Percentiles rank a stretch among this genome's conserved stretches.
phyloP scores from a whole-genome alignment of 2,113 vertebrate species.

The Xenopus borealis region DNA sequence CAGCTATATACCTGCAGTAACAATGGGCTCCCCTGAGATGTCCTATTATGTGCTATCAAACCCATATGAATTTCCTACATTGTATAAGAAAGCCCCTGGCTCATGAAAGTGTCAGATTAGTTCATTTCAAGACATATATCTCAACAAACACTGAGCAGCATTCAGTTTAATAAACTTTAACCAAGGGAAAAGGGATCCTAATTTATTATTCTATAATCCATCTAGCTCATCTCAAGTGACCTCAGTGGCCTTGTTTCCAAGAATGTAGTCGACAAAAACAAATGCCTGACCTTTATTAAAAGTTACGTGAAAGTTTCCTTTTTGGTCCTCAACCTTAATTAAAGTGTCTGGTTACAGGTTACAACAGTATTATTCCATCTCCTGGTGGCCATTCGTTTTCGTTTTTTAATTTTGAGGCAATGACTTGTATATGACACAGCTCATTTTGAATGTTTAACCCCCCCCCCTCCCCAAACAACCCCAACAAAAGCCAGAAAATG shows the following conservation, averaged over 20 bases:
- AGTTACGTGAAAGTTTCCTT: slow-evolving; percentile 6
- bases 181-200: slow-evolving; percentile 43
- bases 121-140: slow-evolving; percentile 42
- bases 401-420: not conserved
- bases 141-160: slow-evolving; percentile 26
- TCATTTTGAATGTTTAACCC: no score
- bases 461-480: no score
- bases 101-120: slow-evolving; percentile 39
- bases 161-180: slow-evolving; percentile 43
- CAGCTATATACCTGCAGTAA: slow-evolving; percentile 37
- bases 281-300: slow-evolving; percentile 36
- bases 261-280: slow-evolving; percentile 20
- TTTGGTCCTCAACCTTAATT: not conserved
- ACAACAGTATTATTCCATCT: not conserved
- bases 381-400: not conserved
- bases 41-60: slow-evolving; percentile 40
- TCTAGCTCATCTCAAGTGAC: slow-evolving; percentile 41
- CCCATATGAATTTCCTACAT: slow-evolving; percentile 31
- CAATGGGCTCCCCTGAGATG: slow-evolving; percentile 30
- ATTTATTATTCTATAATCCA: slow-evolving; percentile 45
- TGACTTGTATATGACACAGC: not conserved
- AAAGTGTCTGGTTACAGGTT: no score
- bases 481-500: no score
- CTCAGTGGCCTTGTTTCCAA: slow-evolving; percentile 34
- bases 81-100: slow-evolving; percentile 21